Evolutionary conservation across 2,797 vertebrate genomes (phyloP).

Genomic region (Macrochelys suwanniensis): DNA sequence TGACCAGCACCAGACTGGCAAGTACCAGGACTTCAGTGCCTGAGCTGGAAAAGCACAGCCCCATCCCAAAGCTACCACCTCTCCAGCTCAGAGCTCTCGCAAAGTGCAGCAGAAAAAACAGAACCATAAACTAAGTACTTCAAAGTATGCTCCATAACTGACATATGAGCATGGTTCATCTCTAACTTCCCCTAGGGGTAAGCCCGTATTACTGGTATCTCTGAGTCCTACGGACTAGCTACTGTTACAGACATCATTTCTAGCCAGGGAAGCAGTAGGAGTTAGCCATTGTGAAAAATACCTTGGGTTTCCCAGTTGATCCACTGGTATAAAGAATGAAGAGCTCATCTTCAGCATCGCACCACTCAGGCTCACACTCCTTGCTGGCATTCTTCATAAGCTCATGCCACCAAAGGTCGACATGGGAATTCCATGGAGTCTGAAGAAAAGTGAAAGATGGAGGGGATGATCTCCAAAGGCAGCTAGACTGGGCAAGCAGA

Average conservation of each 20-base stretch:
- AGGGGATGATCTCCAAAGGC: not conserved
- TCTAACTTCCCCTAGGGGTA: not conserved
- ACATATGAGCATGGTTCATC: not conserved
- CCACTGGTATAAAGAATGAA: slow-evolving; percentile 98
- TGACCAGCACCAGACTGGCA: accelerated
- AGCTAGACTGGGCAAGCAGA: accelerated
- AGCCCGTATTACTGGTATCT: not conserved
- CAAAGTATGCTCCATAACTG: not conserved
- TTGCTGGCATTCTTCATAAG: slow-evolving; percentile 84
- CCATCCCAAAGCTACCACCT: accelerated
- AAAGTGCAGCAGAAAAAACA: accelerated
- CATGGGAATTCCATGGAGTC: slow-evolving; percentile 91
- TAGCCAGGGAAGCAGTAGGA: not conserved
- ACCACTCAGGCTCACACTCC: slow-evolving; percentile 97
- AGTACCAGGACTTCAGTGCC: not conserved
- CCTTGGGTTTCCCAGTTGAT: slow-evolving; percentile 97
- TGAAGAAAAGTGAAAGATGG: slow-evolving; percentile 68
- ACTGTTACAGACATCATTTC: no score
- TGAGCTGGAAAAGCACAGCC: not conserved
- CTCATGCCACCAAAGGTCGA: slow-evolving; percentile 93
- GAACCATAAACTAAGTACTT: not conserved
- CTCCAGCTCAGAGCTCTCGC: not conserved
- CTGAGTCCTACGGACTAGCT: not conserved
- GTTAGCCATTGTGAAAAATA: slow-evolving; percentile 44
- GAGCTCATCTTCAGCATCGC: slow-evolving; percentile 92